Evolutionary conservation across 2,888 invertebrate genomes (phyloP), one percentile per base, ranked within the genome.

Genomic region (Chloromyia formosa): DNA sequence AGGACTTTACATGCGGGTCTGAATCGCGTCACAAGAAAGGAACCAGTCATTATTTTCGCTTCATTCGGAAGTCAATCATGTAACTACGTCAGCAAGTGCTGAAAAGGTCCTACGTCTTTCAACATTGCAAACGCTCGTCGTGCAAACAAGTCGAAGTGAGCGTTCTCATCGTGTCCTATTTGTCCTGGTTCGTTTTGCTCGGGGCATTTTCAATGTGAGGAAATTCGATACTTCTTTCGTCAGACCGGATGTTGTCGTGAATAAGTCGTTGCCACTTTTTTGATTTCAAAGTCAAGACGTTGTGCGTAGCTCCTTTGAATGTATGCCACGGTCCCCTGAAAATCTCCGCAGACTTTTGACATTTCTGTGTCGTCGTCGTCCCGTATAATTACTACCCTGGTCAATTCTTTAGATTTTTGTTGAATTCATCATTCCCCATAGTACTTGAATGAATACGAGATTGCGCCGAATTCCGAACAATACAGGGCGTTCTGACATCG

Each of bases 241-340:
- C 49, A 66, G 66, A 66, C 66, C 66, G 66, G 66, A 66, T 66
- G 66, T 49, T 12, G 49, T 45, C 42, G 12, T 66, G 66, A 66
- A 66, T 22, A 66, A n/a, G 66, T 66, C 49, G 42, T 66, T 66
- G 66, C 66, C 66, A 66, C 66, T 66, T 66, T n/a, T 66, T 66
- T 66, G 66, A 66, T 45, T 45, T 66, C 66, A 66, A 66, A 66
- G 66, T 66, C 66, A 66, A 66, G 66, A 49, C 66, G 16, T 49
- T 45, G 66, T 49, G 3, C 62, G 27, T 35, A 64, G 42, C 40
- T 64, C 18, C 49, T 66, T 66, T 45, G 10, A n/a, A 20, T 45
- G 16, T 62, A 23, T 12, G 45, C 35, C 14, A 9, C 45, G 49
- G 22, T 10, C 64, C 40, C 64, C 20, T 66, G 16, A 66, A 66